phyloP scores from a whole-genome alignment of 1,140 invertebrate species.

The Parasteatoda tepidariorum region DNA sequence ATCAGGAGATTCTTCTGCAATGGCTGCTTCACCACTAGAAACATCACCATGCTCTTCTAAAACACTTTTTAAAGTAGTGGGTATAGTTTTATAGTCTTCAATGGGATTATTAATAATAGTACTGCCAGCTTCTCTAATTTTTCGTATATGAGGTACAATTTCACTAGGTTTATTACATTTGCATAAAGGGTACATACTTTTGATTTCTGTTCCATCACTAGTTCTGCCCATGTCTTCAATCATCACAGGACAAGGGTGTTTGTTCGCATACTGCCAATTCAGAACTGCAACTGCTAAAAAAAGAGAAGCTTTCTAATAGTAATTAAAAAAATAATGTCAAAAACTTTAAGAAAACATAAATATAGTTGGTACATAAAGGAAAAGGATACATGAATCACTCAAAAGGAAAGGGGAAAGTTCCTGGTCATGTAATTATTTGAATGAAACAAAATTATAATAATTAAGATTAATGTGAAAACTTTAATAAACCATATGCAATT shows the following conservation, averaged over 20 bases:
- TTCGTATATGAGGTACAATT: neutral
- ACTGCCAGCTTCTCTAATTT: conserved; percentile 31
- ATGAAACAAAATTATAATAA: too few species aligned
- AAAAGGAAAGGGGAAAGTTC: too few species aligned
- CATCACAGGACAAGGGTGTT: conserved; percentile 62
- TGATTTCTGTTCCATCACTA: conserved; percentile 56
- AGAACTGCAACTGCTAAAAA: conserved; percentile 57
- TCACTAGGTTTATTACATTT: conserved; percentile 32
- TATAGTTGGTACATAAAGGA: neutral
- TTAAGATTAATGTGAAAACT: too few species aligned
- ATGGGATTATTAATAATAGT: neutral
- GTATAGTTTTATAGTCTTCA: neutral
- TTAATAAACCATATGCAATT: too few species aligned
- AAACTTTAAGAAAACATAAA: neutral
- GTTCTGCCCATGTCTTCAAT: conserved; percentile 60
- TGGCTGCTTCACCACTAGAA: conserved; percentile 44
- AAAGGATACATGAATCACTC: neutral
- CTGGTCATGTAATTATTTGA: too few species aligned
- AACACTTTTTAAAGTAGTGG: neutral
- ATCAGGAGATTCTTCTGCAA: neutral
- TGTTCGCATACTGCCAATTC: conserved; percentile 61
- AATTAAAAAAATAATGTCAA: neutral
- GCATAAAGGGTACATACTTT: conserved; percentile 61
- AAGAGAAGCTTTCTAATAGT: neutral
- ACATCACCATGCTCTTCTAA: neutral